Evolutionary conservation across 2,113 vertebrate species (phyloP), one percentile per base, ranked within the genome.

Genomic region (Lophotis ruficrista): DNA sequence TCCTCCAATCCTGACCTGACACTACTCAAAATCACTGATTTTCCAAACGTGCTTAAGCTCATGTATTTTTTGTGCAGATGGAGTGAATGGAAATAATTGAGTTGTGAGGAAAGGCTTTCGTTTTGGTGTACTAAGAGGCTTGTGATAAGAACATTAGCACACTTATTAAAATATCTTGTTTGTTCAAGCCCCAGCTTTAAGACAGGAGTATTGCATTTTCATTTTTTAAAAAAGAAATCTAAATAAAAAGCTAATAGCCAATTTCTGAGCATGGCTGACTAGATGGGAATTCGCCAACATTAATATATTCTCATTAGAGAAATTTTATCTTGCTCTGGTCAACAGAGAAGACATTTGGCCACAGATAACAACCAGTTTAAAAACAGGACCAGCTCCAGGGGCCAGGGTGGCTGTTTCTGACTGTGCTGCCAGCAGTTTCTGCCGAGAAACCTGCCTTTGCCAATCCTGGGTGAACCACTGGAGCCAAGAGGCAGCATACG

Each of bases 121-220:
- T 90, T 78, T 48, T 57, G 72, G 71, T 89, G 35, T 31, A 82
- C 69, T 80, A 51, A 90, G 69, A 92, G 48, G 41, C 53, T 91
- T 96, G 60, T 78, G 90, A 87, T 87, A 91, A 90, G 94, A 94
- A 71, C 72, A 76, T 96, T 92, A 93, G 86, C 80, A 41, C 80
- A 68, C 80, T 92, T 96, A 93, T 93, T 95, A 95, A 95, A 95
- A 93, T 56, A n/a, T 89, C 96, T 72, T 96, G 69, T 89, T 94
- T 97, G 90, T 82, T 81, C 83, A 79, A 91, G 83, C 24, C 89
- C 48, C 0, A 0, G 50, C 56, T 92, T 94, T 96, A 64, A 92
- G 83, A 89, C 69, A 77, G 48, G 12, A 30, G 35, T 70, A 93
- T 90, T 84, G 86, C 38, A 23, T 93, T 94, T 94, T 87, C 45